Base-by-base conservation (phyloP, 2,888 invertebrate species). In the Phasia obesa region DNA sequence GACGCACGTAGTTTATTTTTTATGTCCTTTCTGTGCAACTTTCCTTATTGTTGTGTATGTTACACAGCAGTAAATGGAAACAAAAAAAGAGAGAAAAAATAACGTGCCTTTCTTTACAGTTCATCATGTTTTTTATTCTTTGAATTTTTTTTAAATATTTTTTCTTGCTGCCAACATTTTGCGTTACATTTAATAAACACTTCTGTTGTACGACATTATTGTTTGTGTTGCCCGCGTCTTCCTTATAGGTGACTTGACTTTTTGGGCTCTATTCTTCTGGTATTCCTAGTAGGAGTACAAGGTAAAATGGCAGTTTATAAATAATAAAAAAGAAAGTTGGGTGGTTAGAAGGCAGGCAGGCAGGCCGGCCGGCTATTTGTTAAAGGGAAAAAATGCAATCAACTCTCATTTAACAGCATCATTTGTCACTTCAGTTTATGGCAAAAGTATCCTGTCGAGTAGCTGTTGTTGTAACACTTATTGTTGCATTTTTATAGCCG, bases 371-470 rank as follows among this genome's bases (percentile, higher is more conserved):
- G 49, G 19, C 53, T 67, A 38, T 23, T 67, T 25, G 67, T 23
- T 42, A 25, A 49, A 38, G 15, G 4, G 6, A n/a, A 23, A 53
- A 49, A 17, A 64, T 87, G 90, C 90, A 90, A 90, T 90, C 90
- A 90, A 90, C 90, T 89, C 88, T 88, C 90, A 89, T 90, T 90
- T 90, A 90, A 89, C 88, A 89, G 89, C 89, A 90, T 90, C 90
- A 90, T 90, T 90, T 90, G 90, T 90, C 90, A 90, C 89, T 88
- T 87, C 87, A 88, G 87, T 89, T 89, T 89, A 88, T 88, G 65
- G 81, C 70, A 75, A 86, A 84, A 86, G 81, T 78, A 79, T 79
- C 83, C 83, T 83, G 83, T 83, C 83, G 83, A 83, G 83, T 83
- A 79, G 83, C 83, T 83, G 83, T 76, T 83, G 83, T 79, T 79